Percentiles rank a stretch among this genome's conserved stretches.
Evolutionary conservation across 2,797 vertebrate species (phyloP).

Genomic region (Cuniculus paca): DNA sequence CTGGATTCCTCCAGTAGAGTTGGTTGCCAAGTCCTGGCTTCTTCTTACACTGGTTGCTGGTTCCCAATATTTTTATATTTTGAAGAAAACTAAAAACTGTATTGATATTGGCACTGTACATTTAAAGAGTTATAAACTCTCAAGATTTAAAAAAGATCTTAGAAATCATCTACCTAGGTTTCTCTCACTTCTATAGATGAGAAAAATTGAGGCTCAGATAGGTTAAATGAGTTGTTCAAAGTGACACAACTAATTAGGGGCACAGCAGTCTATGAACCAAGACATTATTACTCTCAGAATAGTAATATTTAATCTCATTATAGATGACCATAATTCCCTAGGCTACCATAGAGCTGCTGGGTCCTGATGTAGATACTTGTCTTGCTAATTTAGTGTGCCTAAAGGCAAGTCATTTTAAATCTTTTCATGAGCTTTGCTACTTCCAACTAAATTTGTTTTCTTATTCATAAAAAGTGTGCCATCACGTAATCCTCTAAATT

Average conservation of each 20-base stretch:
- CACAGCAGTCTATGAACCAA: slow-evolving; percentile 28
- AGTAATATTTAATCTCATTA: slow-evolving; percentile 54
- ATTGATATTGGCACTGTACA: slow-evolving; percentile 9
- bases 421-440: slow-evolving; percentile 18
- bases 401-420: slow-evolving; percentile 45
- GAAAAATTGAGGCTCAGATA: not conserved
- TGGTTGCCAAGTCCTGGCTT: too few relatives aligned
- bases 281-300: slow-evolving; percentile 13
- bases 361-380: slow-evolving; percentile 31
- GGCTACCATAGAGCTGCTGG: not conserved
- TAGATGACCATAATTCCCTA: slow-evolving; percentile 37
- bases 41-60: too few relatives aligned
- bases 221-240: slow-evolving; percentile 2
- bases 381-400: slow-evolving; percentile 57
- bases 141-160: slow-evolving; percentile 38
- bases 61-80: not conserved
- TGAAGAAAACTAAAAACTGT: slow-evolving; percentile 16
- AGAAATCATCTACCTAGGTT: not conserved
- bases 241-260: not conserved
- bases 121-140: slow-evolving; percentile 33
- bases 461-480: not conserved
- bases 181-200: not conserved
- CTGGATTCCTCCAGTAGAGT: too few relatives aligned
- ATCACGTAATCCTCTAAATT: slow-evolving; percentile 14
- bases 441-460: slow-evolving; percentile 31